A percentile compares a stretch with the other conserved stretches of the same genome.
Conservation (phyloP, 2,113 vertebrate genomes). For the Labrus mixtus region DNA sequence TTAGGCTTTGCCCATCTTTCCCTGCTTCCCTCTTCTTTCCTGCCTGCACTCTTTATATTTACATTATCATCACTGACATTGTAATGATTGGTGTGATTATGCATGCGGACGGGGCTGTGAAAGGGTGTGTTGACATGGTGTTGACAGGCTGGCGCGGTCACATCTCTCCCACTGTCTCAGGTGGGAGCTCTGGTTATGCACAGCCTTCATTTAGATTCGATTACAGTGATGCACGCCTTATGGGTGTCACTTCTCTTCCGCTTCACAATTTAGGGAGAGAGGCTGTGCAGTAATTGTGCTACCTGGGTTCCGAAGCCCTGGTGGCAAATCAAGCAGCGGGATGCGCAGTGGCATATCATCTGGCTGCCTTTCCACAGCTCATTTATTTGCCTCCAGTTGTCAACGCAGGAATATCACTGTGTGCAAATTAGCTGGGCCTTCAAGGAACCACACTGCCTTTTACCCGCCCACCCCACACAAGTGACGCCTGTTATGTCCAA, state of each 20-base stretch:
- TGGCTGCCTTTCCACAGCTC: constrained; percentile 76
- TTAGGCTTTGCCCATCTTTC: constrained; percentile 30
- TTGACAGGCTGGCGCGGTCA: constrained; percentile 82
- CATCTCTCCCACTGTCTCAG: constrained; percentile 83
- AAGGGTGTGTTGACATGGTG: constrained; percentile 81
- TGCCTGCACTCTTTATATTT: constrained; percentile 74
- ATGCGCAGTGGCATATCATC: constrained; percentile 67
- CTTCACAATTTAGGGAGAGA: constrained; percentile 86
- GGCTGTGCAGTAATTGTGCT: constrained; percentile 81
- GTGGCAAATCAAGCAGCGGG: constrained; percentile 79
- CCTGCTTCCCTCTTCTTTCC: constrained; percentile 36
- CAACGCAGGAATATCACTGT: constrained; percentile 76
- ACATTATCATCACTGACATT: constrained; percentile 83
- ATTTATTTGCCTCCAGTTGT: constrained; percentile 85
- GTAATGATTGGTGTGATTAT: constrained; percentile 86
- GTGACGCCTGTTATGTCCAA: constrained; percentile 82
- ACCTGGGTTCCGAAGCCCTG: constrained; percentile 76
- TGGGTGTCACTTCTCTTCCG: constrained; percentile 87
- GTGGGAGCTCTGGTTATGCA: constrained; percentile 80
- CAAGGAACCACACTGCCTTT: constrained; percentile 61
- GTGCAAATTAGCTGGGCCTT: constrained; percentile 79
- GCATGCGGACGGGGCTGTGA: constrained; percentile 81
- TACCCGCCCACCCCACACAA: constrained; percentile 64
- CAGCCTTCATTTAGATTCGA: constrained; percentile 87
- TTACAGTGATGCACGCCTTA: constrained; percentile 86